Percentiles rank a stretch among this genome's conserved stretches.
phyloP scores from a whole-genome alignment of 2,888 invertebrate species.

The Liposcelis brunnea region DNA sequence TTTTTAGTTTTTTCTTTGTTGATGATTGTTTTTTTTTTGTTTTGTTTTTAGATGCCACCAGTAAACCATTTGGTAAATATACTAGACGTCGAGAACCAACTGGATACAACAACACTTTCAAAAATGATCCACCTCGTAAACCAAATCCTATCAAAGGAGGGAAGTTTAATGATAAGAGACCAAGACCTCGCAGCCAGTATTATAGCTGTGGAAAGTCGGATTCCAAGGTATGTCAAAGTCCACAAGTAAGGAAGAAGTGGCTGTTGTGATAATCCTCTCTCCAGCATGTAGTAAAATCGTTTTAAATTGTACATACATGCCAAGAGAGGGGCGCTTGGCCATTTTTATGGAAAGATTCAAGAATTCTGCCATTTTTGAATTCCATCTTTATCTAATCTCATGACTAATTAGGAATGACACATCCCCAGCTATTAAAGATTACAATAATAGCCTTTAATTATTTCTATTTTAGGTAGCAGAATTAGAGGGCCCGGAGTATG shows the following conservation, averaged over 20 bases:
- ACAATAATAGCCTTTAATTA: neutral
- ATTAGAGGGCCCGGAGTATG: conserved; percentile 47
- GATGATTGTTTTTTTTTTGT: conserved; percentile 8
- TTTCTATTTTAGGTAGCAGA: conserved; percentile 28
- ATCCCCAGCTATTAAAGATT: too few species aligned
- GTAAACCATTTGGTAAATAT: conserved; percentile 44
- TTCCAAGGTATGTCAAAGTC: conserved; percentile 34
- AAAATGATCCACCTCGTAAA: conserved; percentile 51
- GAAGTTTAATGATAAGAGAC: conserved; percentile 51
- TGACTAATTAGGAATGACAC: too few species aligned
- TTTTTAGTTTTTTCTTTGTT: conserved; percentile 3
- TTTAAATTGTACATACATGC: too few species aligned
- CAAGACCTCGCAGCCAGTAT: conserved; percentile 45
- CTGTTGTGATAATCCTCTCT: too few species aligned
- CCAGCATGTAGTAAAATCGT: too few species aligned
- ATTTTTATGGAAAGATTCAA: too few species aligned
- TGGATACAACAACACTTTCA: conserved; percentile 32
- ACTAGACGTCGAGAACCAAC: conserved; percentile 44
- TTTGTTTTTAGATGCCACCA: conserved; percentile 25
- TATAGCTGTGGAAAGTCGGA: conserved; percentile 45
- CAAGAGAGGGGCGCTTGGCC: too few species aligned
- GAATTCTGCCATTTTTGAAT: too few species aligned
- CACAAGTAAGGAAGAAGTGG: too few species aligned
- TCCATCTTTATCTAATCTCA: too few species aligned
- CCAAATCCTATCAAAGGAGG: conserved; percentile 42